Evolutionary conservation across 2,888 invertebrate species (phyloP), one percentile per base, ranked within the genome.

Genomic region (Clunio marinus): DNA sequence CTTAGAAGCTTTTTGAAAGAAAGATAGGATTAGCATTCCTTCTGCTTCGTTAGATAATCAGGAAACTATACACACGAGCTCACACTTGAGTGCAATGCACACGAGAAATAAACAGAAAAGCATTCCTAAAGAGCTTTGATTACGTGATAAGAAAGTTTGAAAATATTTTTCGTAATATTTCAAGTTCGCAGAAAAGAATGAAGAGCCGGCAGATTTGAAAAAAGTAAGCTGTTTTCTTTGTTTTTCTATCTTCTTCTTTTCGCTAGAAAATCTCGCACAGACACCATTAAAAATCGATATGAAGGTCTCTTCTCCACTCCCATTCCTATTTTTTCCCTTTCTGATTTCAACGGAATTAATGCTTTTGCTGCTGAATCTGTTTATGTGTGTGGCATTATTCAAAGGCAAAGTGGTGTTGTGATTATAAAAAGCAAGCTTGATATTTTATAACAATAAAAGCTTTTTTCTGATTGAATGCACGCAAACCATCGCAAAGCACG

Each of bases 241-340:
- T 32, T 32, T 51, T 51, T n/a, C n/a, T n/a, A n/a, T n/a, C n/a
- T n/a, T n/a, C n/a, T n/a, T n/a, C n/a, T n/a, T n/a, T 22, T 2
- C 22, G 51, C 51, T 51, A 51, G 51, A 22, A 32, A 51, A 51
- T 51, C 51, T 51, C 51, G 17, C 7, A 22, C 51, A 62, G 41
- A 62, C 62, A 62, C n/a, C 22, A 62, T 62, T 62, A 62, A 62
- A 59, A 62, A 62, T 62, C 62, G 37, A 62, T 62, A 62, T 20
- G 15, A 3, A 3, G 51, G 17, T 41, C 13, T 7, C 51, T 51
- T 22, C 41, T 51, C 10, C 45, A 15, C 45, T 32, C 35, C 35
- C 35, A 13, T 32, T 32, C 13, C 35, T 5, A 13, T 32, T 32
- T 13, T 13, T 15, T n/a, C 45, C 45, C 45, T 10, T n/a, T n/a